Conservation (phyloP, 2,888 invertebrate genomes). For the Tetrapedia diversipes region DNA sequence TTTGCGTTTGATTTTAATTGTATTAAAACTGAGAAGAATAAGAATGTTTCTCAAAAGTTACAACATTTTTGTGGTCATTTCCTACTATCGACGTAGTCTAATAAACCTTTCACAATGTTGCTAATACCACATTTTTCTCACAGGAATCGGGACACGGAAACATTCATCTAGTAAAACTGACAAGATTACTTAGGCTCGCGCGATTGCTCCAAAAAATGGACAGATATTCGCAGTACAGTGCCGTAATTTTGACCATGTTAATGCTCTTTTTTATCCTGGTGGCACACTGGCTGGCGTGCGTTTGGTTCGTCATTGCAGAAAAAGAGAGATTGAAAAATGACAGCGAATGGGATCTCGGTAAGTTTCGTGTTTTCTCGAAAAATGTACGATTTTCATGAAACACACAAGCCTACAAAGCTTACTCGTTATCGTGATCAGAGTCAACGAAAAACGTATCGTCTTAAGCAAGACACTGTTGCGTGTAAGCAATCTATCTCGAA, state of each 20-base stretch:
- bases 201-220: constrained; percentile 97
- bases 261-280: constrained; percentile 97
- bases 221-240: constrained; percentile 97
- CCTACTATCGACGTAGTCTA: not conserved
- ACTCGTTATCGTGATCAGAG: not conserved
- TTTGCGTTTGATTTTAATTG: too few relatives aligned
- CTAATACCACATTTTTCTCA: constrained; percentile 19
- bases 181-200: constrained; percentile 93
- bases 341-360: constrained; percentile 92
- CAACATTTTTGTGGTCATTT: too few relatives aligned
- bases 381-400: not conserved
- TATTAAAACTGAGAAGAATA: too few relatives aligned
- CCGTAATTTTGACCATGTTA: constrained; percentile 95
- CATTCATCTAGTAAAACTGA: constrained; percentile 96
- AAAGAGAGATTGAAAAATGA: constrained; percentile 89
- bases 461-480: not conserved
- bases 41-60: too few relatives aligned
- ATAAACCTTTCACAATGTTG: not conserved
- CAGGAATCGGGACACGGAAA: constrained; percentile 90
- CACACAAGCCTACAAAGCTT: too few relatives aligned
- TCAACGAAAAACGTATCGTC: not conserved
- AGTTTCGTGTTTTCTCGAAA: constrained; percentile 63
- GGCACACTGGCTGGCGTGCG: constrained; percentile 98
- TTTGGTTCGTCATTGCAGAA: constrained; percentile 98
- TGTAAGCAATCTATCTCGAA: not conserved